These are phyloP conservation scores for Oscheius sp. DNA, from an alignment of 2,888 invertebrate genomes.

Conservation along the genomic window DNA sequence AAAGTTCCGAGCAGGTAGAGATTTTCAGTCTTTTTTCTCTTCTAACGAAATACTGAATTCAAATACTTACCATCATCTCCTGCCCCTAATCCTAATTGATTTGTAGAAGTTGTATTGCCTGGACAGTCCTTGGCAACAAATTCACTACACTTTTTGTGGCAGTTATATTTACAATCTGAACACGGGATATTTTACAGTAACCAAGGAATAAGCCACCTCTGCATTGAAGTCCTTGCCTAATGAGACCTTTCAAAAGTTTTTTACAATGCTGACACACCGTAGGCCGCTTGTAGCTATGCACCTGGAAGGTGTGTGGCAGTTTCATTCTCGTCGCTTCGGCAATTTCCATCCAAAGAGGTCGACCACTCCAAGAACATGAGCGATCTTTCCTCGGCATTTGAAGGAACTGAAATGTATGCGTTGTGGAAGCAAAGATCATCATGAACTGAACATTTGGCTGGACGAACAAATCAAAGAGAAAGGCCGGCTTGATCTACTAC, in stretches of 20 bases:
- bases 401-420: conserved; percentile 63
- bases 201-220: conserved; percentile 78
- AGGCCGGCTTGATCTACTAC: no score
- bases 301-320: conserved; percentile 94
- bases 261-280: conserved; percentile 96
- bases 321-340: conserved; percentile 79
- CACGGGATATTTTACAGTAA: not conserved
- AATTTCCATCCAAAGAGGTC: conserved; percentile 82
- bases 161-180: conserved; percentile 89
- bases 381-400: conserved; percentile 73
- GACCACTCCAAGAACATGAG: conserved; percentile 76
- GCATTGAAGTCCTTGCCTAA: conserved; percentile 93
- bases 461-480: no score
- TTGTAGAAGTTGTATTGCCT: conserved; percentile 59
- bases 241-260: conserved; percentile 91
- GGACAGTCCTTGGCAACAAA: conserved; percentile 72
- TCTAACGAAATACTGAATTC: not conserved
- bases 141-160: conserved; percentile 86
- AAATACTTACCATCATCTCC: conserved; percentile 58
- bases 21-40: no score
- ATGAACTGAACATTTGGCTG: no score
- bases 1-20: not conserved
- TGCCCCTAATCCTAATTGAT: conserved; percentile 56
- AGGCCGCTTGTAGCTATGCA: conserved; percentile 95
- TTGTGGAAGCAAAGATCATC: no score